phyloP scores from a whole-genome alignment of 2,797 vertebrate species.

The Macropus fuliginosus region DNA sequence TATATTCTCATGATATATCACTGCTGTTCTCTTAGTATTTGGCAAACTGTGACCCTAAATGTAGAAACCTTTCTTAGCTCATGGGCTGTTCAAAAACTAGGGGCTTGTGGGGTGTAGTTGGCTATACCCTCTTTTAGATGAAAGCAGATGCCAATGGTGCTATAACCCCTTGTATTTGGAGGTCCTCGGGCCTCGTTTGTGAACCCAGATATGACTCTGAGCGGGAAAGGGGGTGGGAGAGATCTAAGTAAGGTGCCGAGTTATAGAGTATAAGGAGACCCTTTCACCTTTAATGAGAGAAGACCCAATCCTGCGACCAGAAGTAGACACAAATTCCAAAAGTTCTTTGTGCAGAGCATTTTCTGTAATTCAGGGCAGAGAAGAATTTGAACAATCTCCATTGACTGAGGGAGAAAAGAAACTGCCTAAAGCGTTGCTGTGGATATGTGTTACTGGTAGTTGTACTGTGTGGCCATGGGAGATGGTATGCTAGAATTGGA shows the following conservation, averaged over 20 bases:
- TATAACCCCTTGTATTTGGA: neutral
- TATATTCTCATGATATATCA: neutral
- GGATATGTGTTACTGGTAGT: neutral
- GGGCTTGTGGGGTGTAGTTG: neutral
- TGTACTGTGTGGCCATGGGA: neutral
- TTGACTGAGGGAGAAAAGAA: neutral
- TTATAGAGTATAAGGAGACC: neutral
- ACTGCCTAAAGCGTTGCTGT: neutral
- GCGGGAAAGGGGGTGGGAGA: neutral
- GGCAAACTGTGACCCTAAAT: neutral
- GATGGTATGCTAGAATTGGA: neutral
- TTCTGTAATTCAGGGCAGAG: neutral
- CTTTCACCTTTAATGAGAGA: neutral
- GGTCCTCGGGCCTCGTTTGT: neutral
- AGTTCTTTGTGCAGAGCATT: neutral
- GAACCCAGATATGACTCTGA: neutral
- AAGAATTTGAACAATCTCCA: no score
- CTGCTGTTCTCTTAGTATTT: neutral
- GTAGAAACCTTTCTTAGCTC: neutral
- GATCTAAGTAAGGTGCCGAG: neutral
- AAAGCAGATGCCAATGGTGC: neutral
- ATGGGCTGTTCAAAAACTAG: neutral
- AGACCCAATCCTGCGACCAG: neutral
- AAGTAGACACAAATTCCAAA: neutral
- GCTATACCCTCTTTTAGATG: neutral